These are phyloP conservation scores for Oscheius sp. DNA, from an alignment of 2,888 invertebrate species.

Conservation along the genomic window DNA sequence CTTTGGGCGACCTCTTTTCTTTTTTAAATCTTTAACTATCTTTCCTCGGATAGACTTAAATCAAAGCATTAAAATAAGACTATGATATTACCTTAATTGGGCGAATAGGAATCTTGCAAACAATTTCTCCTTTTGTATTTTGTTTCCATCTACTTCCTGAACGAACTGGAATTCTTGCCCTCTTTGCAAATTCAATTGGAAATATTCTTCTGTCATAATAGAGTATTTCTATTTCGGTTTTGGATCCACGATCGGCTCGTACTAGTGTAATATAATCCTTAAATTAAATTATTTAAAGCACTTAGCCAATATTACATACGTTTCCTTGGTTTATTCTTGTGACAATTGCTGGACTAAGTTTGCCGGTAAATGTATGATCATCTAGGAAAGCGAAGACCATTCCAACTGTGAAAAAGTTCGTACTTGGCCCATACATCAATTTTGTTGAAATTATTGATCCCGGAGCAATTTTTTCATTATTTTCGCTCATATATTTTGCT, in stretches of 20 bases:
- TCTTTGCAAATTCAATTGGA: background rate
- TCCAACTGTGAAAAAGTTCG: background rate
- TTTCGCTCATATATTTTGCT: background rate
- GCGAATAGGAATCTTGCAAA: no score
- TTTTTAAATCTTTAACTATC: no score
- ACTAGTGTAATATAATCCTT: background rate
- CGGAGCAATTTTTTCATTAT: slow-evolving; percentile 1
- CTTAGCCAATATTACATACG: background rate
- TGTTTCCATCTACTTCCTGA: no score
- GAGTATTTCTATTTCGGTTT: background rate
- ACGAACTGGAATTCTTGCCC: background rate
- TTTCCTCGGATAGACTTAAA: no score
- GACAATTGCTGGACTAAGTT: slow-evolving; percentile 6
- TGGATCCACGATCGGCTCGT: background rate
- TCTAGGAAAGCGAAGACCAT: slow-evolving; percentile 13
- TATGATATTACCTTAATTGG: no score
- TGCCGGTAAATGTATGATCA: slow-evolving; percentile 1
- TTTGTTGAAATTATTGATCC: no score
- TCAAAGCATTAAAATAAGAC: no score
- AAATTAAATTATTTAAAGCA: background rate
- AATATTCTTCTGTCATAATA: slow-evolving; percentile 3
- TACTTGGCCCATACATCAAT: background rate
- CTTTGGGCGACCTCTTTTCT: no score
- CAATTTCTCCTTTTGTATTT: no score
- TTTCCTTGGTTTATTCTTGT: background rate